Conservation (phyloP, 2,797 vertebrate genomes). For the Anguilla anguilla region DNA sequence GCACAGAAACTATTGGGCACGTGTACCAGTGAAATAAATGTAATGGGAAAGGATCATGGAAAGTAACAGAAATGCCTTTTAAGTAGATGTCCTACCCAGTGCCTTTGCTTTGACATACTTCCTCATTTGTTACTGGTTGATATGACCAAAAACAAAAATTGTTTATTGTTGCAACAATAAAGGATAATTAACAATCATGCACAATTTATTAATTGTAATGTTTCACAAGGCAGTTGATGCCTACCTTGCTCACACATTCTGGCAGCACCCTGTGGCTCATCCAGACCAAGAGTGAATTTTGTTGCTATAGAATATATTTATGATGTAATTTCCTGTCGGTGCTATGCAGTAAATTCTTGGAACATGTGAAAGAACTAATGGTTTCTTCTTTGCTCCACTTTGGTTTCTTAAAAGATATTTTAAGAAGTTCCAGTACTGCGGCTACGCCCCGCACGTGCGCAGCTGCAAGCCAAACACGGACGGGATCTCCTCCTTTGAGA, state of each 20-base stretch:
- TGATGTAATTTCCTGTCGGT: not conserved
- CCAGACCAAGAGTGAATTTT: not conserved
- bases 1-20: too few species aligned
- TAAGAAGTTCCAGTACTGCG: conserved; percentile 98
- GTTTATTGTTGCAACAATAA: too few species aligned
- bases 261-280: not conserved
- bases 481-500: conserved; percentile 95
- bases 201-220: not conserved
- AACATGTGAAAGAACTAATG: not conserved
- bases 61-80: too few species aligned
- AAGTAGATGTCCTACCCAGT: too few species aligned
- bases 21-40: too few species aligned
- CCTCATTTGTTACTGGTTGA: not conserved
- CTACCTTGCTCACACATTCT: not conserved
- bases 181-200: too few species aligned
- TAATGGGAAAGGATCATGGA: too few species aligned
- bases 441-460: conserved; percentile 92
- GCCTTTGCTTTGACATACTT: not conserved
- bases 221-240: not conserved
- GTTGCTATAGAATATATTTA: not conserved
- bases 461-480: conserved; percentile 98
- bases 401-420: conserved; percentile 80
- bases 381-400: not conserved
- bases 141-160: not conserved
- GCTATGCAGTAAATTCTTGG: not conserved